Conservation (phyloP, 1,140 invertebrate genomes). For the Leptonema lineaticorne region DNA sequence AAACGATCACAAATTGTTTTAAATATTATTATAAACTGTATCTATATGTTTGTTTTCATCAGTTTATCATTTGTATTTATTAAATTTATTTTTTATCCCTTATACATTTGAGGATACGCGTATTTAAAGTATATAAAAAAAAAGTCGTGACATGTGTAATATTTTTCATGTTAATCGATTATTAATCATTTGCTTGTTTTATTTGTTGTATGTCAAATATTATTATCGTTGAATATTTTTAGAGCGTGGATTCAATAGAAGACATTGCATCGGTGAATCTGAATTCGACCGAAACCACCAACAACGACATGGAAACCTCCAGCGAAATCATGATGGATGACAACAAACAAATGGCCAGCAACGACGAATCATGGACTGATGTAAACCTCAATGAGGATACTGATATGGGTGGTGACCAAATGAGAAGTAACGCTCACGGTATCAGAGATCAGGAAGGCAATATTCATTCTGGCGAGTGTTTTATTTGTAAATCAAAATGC, state of each 20-base stretch:
- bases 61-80: no score
- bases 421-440: conserved; percentile 42
- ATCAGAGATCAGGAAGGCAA: conserved; percentile 51
- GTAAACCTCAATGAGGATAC: conserved; percentile 84
- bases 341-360: conserved; percentile 65
- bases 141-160: no score
- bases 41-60: no score
- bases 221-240: no score
- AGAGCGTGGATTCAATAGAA: conserved; percentile 80
- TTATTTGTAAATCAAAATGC: not conserved
- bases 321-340: conserved; percentile 66
- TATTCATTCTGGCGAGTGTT: conserved; percentile 36
- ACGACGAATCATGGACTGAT: conserved; percentile 88
- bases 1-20: no score
- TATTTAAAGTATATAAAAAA: no score
- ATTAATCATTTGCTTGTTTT: no score
- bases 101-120: no score
- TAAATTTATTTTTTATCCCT: no score
- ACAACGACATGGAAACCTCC: conserved; percentile 63
- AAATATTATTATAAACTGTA: no score
- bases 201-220: no score
- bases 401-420: conserved; percentile 35
- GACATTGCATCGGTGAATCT: conserved; percentile 68
- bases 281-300: conserved; percentile 68
- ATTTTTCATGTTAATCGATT: no score